Percentiles rank a stretch among this genome's conserved stretches.
phyloP scores from a whole-genome alignment of 2,888 invertebrate species.

The Eupelmus urozonus region DNA sequence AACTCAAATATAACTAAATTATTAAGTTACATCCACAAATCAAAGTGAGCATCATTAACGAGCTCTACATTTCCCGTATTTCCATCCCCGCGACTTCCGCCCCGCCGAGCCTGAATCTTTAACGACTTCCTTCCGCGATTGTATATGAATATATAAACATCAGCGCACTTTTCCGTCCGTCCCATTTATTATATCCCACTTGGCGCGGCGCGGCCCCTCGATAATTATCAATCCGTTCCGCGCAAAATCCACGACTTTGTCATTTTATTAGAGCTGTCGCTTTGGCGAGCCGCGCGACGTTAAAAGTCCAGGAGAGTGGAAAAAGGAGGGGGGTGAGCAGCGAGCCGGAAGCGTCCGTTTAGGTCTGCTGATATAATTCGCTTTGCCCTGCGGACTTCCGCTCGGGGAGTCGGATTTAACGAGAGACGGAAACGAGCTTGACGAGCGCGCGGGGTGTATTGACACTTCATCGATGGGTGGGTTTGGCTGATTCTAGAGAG shows the following conservation, averaged over 20 bases:
- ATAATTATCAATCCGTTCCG: neutral
- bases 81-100: neutral
- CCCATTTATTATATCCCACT: conserved; percentile 7
- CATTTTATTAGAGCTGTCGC: conserved; percentile 35
- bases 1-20: no score
- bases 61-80: neutral
- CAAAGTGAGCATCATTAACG: neutral
- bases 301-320: conserved; percentile 11
- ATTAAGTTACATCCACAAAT: neutral
- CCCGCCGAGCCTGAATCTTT: conserved; percentile 19
- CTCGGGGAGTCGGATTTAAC: conserved; percentile 19
- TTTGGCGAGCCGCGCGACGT: neutral
- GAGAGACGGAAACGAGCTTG: conserved; percentile 26
- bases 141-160: no score
- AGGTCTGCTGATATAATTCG: conserved; percentile 27
- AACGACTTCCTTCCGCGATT: conserved; percentile 41
- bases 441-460: neutral
- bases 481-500: no score
- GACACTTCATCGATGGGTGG: conserved; percentile 21
- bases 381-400: conserved; percentile 18
- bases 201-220: neutral
- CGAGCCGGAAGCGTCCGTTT: conserved; percentile 29
- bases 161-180: no score
- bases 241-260: conserved; percentile 20
- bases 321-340: neutral